phyloP scores from a whole-genome alignment of 1,140 invertebrate species.

The Rhyacophila brunnea region DNA sequence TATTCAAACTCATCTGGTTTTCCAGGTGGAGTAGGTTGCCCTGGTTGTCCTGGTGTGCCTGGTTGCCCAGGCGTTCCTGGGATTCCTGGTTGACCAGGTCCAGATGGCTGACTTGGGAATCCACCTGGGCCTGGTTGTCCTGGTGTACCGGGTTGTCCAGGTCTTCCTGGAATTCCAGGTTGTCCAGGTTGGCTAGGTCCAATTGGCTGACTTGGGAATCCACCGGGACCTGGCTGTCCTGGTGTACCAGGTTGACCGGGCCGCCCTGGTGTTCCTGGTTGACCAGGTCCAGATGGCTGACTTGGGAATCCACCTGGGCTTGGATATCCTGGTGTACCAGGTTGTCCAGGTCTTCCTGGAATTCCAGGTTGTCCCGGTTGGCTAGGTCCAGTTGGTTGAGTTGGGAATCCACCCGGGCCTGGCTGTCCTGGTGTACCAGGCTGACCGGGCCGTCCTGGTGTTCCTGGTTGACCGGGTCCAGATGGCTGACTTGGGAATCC shows the following conservation, averaged over 20 bases:
- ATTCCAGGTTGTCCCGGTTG: background rate
- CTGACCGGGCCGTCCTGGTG: background rate
- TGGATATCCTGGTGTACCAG: background rate
- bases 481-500: conserved; percentile 13
- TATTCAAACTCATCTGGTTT: background rate
- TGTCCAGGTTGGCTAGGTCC: conserved; percentile 16
- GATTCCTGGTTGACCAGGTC: conserved; percentile 24
- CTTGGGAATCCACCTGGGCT: conserved; percentile 32
- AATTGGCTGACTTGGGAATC: conserved; percentile 21
- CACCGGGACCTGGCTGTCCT: background rate
- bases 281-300: conserved; percentile 18
- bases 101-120: too few species aligned
- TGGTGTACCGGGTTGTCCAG: conserved; percentile 16
- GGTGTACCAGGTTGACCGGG: background rate
- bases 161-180: background rate
- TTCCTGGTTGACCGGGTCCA: background rate
- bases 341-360: background rate
- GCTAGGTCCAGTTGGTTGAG: background rate
- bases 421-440: conserved; percentile 14
- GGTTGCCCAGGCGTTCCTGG: conserved; percentile 12
- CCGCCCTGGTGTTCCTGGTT: too few species aligned
- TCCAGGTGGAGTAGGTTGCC: conserved; percentile 35
- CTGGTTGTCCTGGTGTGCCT: conserved; percentile 27
- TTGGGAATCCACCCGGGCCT: conserved; percentile 31
- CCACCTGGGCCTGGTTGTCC: conserved; percentile 31